Evolutionary conservation across 2,888 invertebrate genomes (phyloP), one percentile per base, ranked within the genome.

Genomic region (Drosophila flavopinicola): DNA sequence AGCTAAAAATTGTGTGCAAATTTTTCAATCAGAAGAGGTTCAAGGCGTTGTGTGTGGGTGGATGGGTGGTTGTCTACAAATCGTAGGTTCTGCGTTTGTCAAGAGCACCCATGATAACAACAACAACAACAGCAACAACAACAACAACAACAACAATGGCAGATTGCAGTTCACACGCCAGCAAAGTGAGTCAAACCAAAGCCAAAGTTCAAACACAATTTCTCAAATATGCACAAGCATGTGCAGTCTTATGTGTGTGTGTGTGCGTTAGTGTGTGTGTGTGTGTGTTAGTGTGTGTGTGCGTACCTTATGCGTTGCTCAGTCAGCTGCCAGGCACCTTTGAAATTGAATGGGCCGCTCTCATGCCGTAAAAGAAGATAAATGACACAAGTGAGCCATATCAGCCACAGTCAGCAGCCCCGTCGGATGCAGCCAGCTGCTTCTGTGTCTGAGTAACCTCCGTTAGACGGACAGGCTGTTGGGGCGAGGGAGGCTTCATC

Each of bases 191-290:
- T 74, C 70, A 73, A 87, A 71, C 85, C 79, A 85, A 82, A 82
- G 87, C 65, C 83, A 85, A 85, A 87, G 80, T 85, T 87, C 85
- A 82, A 82, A 82, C 87, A 85, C 85, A 87, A 82, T 82, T 85
- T 78, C 83, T 82, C 83, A 82, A 87, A 85, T 74, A 82, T 85
- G 78, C 85, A 68, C 41, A 67, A 64, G 64, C 66, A 71, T 64
- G 67, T 75, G 65, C 85, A 65, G 29, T 57, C 41, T 33, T 41
- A 15, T 17, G 42, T 49, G 33, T 30, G 38, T 41, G 51, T 39
- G 33, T 54, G 6, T 5, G 13, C 24, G 32, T 61, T 27, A 42
- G 30, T 11, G 2, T 25, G 9, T 27, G 15, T 42, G 10, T 24
- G 33, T 37, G 41, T 44, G 20, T 32, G 44, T 24, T 38, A 37